Evolutionary conservation across 2,888 invertebrate genomes (phyloP).

Genomic region (Xanthorhoe spadicearia): DNA sequence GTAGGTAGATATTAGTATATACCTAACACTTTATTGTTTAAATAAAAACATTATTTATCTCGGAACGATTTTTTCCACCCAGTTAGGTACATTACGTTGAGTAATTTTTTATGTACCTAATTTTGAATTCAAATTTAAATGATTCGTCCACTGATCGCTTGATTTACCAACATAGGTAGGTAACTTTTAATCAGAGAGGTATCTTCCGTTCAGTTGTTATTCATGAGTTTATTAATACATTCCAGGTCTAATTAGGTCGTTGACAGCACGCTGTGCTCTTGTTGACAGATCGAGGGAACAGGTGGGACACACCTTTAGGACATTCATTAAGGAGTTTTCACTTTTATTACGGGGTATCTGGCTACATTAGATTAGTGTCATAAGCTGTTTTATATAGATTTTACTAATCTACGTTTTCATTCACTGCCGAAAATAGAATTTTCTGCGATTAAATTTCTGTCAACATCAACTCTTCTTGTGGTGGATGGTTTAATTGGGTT

Average conservation of each 20-base stretch:
- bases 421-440: constrained; percentile 1
- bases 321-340: constrained; percentile 65
- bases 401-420: background rate
- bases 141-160: too few relatives aligned
- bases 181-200: constrained; percentile 11
- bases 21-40: too few relatives aligned
- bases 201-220: constrained; percentile 13
- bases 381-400: constrained; percentile 4
- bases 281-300: constrained; percentile 51
- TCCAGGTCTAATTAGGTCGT: constrained; percentile 63
- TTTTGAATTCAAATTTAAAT: too few relatives aligned
- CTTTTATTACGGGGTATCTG: constrained; percentile 49
- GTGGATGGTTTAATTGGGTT: too few relatives aligned
- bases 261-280: constrained; percentile 55
- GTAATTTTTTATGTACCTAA: too few relatives aligned
- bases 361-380: background rate
- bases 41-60: background rate
- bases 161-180: too few relatives aligned
- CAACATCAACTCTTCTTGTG: too few relatives aligned
- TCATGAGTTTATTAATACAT: constrained; percentile 52
- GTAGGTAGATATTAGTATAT: too few relatives aligned
- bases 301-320: constrained; percentile 54
- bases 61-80: background rate
- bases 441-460: too few relatives aligned
- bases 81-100: background rate